Base-by-base conservation (phyloP, 2,888 invertebrate species). In the Neocrepidodera transversa region DNA sequence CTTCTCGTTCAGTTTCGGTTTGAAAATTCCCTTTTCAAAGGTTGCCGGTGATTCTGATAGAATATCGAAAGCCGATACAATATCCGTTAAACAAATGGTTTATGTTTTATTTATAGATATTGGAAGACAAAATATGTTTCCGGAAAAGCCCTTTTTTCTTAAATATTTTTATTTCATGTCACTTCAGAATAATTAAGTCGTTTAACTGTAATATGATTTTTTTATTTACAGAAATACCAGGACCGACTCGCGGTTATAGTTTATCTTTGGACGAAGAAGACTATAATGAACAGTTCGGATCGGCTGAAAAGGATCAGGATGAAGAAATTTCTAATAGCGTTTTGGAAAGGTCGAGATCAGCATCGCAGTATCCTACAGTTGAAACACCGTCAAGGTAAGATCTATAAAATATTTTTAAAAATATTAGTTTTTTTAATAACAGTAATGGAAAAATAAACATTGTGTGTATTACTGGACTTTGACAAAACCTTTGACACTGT, bases 241-340 rank as follows among this genome's bases (percentile, higher is more conserved):
- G 89, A 26, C 87, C 89, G 6, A 85, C 87, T 35, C 78, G 83
- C 60, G 83, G 81, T 70, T 84, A 82, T 70, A 82, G 83, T 45
- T 81, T 83, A 67, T 83, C 84, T 10, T 68, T 74, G 30, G 79
- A 80, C 64, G 81, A 81, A 60, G 80, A 81, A 54, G 81, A 81
- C 69, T 87, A 86, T 76, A 86, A 87, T 76, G 86, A 88, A 58
- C 87, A 87, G 71, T 86, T 86, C 64, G 89, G 88, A 17, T 89
- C 89, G 10, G 89, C 89, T 18, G 90, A 91, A 75, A 85, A 85
- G 66, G 86, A 88, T 62, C 86, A 87, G 69, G 88, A 89, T 66
- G 85, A 85, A 71, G 86, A 85, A 26, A 57, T 75, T 28, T 73
- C 76, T 16, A 79, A 78, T 69, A 77, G 71, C 58, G 76, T 78